These are phyloP conservation scores for Bombus fervidus DNA, from an alignment of 1,140 invertebrate species.

Conservation along the genomic window DNA sequence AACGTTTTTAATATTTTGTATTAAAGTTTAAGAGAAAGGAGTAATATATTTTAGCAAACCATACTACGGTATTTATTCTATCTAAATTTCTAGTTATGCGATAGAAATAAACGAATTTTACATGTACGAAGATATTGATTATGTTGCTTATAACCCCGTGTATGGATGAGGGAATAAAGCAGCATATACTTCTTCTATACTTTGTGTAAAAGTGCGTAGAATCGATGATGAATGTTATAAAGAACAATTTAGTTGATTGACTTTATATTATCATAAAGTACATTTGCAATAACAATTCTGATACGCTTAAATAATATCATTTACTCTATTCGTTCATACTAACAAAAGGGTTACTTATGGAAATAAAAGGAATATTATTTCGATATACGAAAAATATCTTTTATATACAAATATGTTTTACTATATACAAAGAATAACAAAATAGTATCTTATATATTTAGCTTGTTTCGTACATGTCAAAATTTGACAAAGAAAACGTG, in stretches of 20 bases:
- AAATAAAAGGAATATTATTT: neutral
- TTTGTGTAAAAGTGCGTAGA: neutral
- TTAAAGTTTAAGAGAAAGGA: neutral
- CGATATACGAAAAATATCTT: neutral
- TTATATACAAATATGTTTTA: neutral
- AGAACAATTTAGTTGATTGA: neutral
- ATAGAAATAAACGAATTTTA: constrained; percentile 19
- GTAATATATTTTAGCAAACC: neutral
- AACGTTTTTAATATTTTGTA: constrained; percentile 18
- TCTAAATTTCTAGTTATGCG: neutral
- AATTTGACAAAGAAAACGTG: constrained; percentile 12
- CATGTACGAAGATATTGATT: constrained; percentile 57
- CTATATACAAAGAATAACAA: constrained; percentile 26
- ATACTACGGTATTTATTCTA: constrained; percentile 3
- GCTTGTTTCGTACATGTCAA: neutral
- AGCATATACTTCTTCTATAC: neutral
- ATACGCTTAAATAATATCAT: neutral
- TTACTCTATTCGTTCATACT: neutral
- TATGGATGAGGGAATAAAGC: neutral
- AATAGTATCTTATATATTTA: constrained; percentile 23
- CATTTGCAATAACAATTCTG: neutral
- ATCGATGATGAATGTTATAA: neutral
- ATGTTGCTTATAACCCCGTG: constrained; percentile 32
- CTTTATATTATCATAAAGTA: constrained; percentile 15
- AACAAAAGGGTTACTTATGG: neutral